Percentiles rank a stretch among this genome's conserved stretches.
Evolutionary conservation across 1,140 invertebrate genomes (phyloP).

Genomic region (Dreissena rostriformis): DNA sequence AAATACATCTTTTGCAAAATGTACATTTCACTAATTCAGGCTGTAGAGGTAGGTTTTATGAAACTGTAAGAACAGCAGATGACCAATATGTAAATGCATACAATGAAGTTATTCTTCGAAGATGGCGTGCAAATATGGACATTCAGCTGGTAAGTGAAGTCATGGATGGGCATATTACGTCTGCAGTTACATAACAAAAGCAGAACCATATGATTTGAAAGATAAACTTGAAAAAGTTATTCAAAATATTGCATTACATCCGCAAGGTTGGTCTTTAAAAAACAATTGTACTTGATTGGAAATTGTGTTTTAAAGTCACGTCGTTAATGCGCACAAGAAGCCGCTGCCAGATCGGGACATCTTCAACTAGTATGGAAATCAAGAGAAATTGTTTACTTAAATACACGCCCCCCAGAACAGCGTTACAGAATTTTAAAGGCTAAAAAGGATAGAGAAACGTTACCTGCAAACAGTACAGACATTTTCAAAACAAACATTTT

Average conservation of each 20-base stretch:
- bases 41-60: too few species aligned
- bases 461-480: slow-evolving; percentile 23
- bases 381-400: slow-evolving; percentile 7
- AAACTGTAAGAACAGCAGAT: too few species aligned
- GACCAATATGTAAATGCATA: slow-evolving; percentile 50
- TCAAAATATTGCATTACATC: slow-evolving; percentile 14
- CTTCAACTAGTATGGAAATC: slow-evolving; percentile 32
- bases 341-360: slow-evolving; percentile 41
- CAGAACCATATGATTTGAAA: slow-evolving; percentile 33
- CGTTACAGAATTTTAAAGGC: slow-evolving; percentile 2
- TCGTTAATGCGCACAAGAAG: slow-evolving; percentile 35
- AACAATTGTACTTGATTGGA: slow-evolving; percentile 13
- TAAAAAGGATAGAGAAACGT: neutral
- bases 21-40: too few species aligned
- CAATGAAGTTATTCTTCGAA: slow-evolving; percentile 36
- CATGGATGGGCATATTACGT: slow-evolving; percentile 30
- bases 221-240: slow-evolving; percentile 29
- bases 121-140: slow-evolving; percentile 57
- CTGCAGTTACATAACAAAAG: slow-evolving; percentile 42
- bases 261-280: slow-evolving; percentile 11
- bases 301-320: slow-evolving; percentile 32
- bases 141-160: slow-evolving; percentile 44
- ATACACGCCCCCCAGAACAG: neutral
- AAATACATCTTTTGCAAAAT: neutral
- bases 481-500: slow-evolving; percentile 15